These are phyloP conservation scores for Pachyrhynchus sulphureomaculatus DNA, from an alignment of 1,140 invertebrate genomes.

Conservation along the genomic window DNA sequence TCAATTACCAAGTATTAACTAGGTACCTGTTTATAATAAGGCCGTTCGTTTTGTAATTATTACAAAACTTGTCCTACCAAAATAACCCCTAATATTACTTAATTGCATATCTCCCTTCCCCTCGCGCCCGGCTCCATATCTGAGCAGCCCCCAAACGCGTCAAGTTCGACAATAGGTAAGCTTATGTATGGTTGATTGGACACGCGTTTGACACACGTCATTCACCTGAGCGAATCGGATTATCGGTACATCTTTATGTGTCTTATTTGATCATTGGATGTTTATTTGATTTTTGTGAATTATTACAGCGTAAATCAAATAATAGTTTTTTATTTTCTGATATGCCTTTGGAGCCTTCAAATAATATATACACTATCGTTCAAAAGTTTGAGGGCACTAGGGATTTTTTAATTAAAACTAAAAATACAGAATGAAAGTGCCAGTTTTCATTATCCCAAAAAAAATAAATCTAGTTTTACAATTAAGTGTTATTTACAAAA, in stretches of 20 bases:
- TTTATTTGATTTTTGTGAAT: not conserved
- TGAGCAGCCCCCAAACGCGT: not conserved
- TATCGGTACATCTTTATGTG: conserved; percentile 32
- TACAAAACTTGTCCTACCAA: conserved; percentile 4
- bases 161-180: conserved; percentile 5
- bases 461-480: no score
- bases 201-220: conserved; percentile 38
- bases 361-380: no score
- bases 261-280: conserved; percentile 32
- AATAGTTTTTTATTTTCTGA: not conserved
- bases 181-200: conserved; percentile 28
- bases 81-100: conserved; percentile 17
- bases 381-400: no score
- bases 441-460: no score
- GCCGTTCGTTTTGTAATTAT: conserved; percentile 15
- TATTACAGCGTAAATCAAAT: not conserved
- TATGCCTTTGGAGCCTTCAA: no score
- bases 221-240: conserved; percentile 38
- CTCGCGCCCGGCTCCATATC: not conserved
- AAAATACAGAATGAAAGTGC: no score
- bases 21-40: conserved; percentile 15
- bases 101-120: conserved; percentile 4
- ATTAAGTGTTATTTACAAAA: no score
- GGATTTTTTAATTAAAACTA: no score
- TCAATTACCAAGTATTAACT: conserved; percentile 21